A percentile compares a stretch with the other conserved stretches of the same genome.
Evolutionary conservation across 2,113 vertebrate species (phyloP).

Genomic region (Cranoglanis bouderius): DNA sequence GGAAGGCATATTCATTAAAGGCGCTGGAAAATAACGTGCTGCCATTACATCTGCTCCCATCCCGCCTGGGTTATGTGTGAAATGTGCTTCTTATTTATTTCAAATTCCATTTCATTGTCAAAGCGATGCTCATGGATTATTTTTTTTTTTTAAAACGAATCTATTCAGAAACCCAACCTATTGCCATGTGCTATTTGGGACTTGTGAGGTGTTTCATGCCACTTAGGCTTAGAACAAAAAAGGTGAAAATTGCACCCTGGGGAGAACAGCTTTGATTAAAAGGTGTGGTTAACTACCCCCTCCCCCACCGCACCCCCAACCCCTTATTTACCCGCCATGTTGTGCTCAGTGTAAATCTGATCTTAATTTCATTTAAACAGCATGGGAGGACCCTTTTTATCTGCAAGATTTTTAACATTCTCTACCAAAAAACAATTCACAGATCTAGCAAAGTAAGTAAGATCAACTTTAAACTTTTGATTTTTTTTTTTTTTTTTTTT

Average conservation of each 20-base stretch:
- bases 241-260: slow-evolving; percentile 66
- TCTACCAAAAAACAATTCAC: neutral
- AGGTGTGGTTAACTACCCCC: slow-evolving; percentile 56
- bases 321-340: slow-evolving; percentile 23
- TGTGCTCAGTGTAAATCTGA: slow-evolving; percentile 27
- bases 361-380: slow-evolving; percentile 21
- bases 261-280: slow-evolving; percentile 64
- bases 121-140: neutral
- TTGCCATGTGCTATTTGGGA: slow-evolving; percentile 56
- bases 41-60: slow-evolving; percentile 50
- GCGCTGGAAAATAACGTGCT: slow-evolving; percentile 46
- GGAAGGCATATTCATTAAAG: slow-evolving; percentile 53
- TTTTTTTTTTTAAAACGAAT: slow-evolving; percentile 5
- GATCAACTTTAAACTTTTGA: neutral
- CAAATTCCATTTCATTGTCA: slow-evolving; percentile 33
- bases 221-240: slow-evolving; percentile 61
- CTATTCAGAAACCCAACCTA: slow-evolving; percentile 44
- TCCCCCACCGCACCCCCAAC: neutral
- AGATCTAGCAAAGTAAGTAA: neutral
- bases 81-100: slow-evolving; percentile 45
- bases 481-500: no score
- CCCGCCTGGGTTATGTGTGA: slow-evolving; percentile 37
- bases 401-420: neutral
- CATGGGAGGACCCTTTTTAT: neutral
- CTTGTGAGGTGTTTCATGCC: slow-evolving; percentile 55